Percentiles rank a stretch among this genome's conserved stretches.
Evolutionary conservation across 2,888 invertebrate genomes (phyloP).

Genomic region (Panzeria rudis): DNA sequence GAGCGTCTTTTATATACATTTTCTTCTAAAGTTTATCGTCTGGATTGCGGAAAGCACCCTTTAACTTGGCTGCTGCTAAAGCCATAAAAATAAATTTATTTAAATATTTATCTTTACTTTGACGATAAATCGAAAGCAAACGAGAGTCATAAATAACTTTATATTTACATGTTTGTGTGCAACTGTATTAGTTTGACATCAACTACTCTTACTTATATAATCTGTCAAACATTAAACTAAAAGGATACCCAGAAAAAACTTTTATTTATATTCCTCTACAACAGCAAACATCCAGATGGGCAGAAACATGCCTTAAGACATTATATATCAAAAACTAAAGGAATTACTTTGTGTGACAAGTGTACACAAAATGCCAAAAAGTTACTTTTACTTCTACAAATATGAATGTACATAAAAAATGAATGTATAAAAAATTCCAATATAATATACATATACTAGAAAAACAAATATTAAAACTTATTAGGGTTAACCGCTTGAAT

Average conservation of each 20-base stretch:
- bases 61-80: background rate
- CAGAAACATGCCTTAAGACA: conserved; percentile 18
- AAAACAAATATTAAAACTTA: background rate
- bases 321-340: background rate
- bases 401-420: background rate
- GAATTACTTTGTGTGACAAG: conserved; percentile 54
- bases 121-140: conserved; percentile 3
- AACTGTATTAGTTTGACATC: conserved; percentile 30
- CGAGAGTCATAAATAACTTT: background rate
- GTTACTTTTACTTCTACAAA: background rate
- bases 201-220: conserved; percentile 27
- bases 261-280: background rate
- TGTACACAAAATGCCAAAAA: conserved; percentile 61
- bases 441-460: background rate
- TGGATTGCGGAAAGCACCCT: too few species aligned
- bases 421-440: background rate
- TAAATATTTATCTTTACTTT: conserved; percentile 7
- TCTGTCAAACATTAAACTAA: conserved; percentile 24
- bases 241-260: background rate
- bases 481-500: background rate
- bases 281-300: conserved; percentile 6
- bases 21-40: too few species aligned
- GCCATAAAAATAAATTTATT: background rate
- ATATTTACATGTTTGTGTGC: background rate
- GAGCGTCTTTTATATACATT: too few species aligned